Evolutionary conservation across 2,797 vertebrate species (phyloP).

Genomic region (Argentina silus): DNA sequence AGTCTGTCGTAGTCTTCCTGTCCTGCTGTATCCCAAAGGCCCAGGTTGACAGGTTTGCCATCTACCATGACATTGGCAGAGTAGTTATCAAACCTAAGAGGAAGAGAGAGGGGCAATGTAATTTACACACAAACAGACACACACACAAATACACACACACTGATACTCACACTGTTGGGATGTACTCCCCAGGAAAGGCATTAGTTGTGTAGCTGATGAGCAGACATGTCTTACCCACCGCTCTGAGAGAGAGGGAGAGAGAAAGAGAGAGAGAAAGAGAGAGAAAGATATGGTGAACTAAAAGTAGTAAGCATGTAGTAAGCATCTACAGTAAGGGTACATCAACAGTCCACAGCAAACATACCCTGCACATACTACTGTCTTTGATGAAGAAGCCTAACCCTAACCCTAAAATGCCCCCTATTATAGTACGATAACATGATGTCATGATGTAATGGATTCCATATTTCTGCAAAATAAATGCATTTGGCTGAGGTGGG

Average conservation of each 20-base stretch:
- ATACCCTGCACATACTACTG: too few species aligned
- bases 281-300: background rate
- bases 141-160: background rate
- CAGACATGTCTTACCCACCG: slow-evolving; percentile 89
- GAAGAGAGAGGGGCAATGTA: background rate
- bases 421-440: too few species aligned
- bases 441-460: too few species aligned
- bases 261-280: background rate
- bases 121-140: background rate
- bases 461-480: too few species aligned
- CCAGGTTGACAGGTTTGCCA: slow-evolving; percentile 88
- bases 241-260: slow-evolving; percentile 67
- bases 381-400: too few species aligned
- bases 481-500: too few species aligned
- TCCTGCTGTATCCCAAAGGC: slow-evolving; percentile 89
- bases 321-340: background rate
- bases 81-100: slow-evolving; percentile 86
- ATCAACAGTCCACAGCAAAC: too few species aligned
- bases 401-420: too few species aligned
- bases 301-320: background rate
- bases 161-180: slow-evolving; percentile 86
- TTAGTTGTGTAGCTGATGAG: slow-evolving; percentile 92
- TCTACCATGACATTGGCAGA: slow-evolving; percentile 92
- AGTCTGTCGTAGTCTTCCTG: slow-evolving; percentile 89
- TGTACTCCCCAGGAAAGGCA: slow-evolving; percentile 90